Base-by-base conservation (phyloP, 2,113 vertebrate genomes). In the Clarias batrachus region DNA sequence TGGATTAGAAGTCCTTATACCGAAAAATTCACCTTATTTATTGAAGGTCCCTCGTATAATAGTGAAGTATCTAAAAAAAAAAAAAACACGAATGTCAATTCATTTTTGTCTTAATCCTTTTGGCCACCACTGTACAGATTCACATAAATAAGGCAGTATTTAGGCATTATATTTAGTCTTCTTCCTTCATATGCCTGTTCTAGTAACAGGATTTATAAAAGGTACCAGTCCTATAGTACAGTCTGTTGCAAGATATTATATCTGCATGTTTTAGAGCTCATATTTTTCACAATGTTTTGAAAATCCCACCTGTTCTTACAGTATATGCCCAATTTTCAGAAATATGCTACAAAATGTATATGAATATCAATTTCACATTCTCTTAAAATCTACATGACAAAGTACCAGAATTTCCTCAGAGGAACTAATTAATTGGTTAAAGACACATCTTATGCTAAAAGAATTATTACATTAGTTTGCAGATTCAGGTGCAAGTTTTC, bases 401-500 rank as follows among this genome's bases (percentile, higher is more conserved):
- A 3, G 9, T n/a, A 10, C 23, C 25, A 65, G 0, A n/a, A 65
- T 66, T 27, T n/a, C 13, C 27, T 11, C 65, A 27, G 23, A 66
- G 65, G 13, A 14, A 66, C 25, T 27, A 14, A 13, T 14, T 66
- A 66, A 4, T 23, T 65, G 41, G 2, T 3, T 4, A 41, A 41
- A 41, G 41, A 41, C 41, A 41, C 41, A 7, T 48, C 48, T 68
- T 68, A 30, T 30, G 27, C 12, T 37, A 37, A 19, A 19, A 19
- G 10, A 71, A 13, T 68, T 68, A 33, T 68, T 30, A 33, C 4
- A 27, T 68, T 74, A 74, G 21, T 21, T 23, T 33, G 52, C 27
- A 59, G 54, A 0, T 25, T 84, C 30, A 74, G 68, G 30, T 60
- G 83, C 11, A 10, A 84, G 68, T 10, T 86, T 86, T 71, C 54